Conservation (phyloP, 1,140 invertebrate genomes). For the Atta colombica region DNA sequence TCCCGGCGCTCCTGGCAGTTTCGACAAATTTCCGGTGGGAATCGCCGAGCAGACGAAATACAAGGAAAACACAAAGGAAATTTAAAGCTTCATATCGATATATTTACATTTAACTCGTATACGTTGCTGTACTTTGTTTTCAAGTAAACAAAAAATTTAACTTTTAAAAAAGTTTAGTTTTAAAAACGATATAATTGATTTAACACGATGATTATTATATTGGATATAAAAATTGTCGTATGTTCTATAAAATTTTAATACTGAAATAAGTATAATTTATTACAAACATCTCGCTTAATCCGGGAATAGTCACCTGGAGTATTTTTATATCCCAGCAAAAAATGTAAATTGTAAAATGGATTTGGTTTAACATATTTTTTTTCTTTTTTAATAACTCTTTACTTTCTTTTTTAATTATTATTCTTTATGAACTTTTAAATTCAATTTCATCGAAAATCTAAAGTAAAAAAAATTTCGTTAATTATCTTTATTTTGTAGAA, state of each 20-base stretch:
- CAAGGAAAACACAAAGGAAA: neutral
- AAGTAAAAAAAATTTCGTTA: no score
- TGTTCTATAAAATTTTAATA: neutral
- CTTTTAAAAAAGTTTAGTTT: neutral
- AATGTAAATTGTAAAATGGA: no score
- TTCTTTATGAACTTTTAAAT: no score
- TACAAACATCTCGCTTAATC: neutral
- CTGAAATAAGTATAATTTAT: neutral
- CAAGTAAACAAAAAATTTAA: neutral
- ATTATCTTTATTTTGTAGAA: no score
- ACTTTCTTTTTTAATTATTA: no score
- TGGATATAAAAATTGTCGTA: no score
- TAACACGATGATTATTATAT: neutral
- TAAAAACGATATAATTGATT: neutral
- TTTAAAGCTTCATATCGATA: neutral
- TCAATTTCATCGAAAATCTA: no score
- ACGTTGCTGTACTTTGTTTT: neutral
- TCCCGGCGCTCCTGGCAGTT: slow-evolving; percentile 16
- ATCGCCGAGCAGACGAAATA: neutral
- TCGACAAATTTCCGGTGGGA: slow-evolving; percentile 32
- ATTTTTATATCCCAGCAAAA: no score
- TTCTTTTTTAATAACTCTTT: no score
- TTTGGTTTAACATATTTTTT: no score
- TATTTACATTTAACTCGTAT: neutral
- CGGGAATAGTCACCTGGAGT: no score